These are phyloP conservation scores for Pan troglodytes DNA, from an alignment of 2,113 vertebrate species.

Conservation along the genomic window NHGRI_mPanTro3-v2.1_pri NC_072411.2:60172501-60173000, in stretches of 20 bases:
- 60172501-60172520: no score
- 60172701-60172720: not conserved
- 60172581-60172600: no score
- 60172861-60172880: not conserved
- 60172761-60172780: not conserved
- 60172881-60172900: not conserved
- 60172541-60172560: no score
- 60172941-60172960: not conserved
- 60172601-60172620: no score
- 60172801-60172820: not conserved
- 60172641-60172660: not conserved
- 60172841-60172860: not conserved
- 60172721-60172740: not conserved
- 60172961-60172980: not conserved
- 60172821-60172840: not conserved
- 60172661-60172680: not conserved
- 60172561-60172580: no score
- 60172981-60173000: not conserved
- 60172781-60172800: not conserved
- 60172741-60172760: not conserved
- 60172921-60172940: not conserved
- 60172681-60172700: not conserved
- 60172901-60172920: not conserved
- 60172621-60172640: no score
- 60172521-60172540: no score